phyloP scores from a whole-genome alignment of 1,140 invertebrate species.

The Drosophila rhopaloa region DNA sequence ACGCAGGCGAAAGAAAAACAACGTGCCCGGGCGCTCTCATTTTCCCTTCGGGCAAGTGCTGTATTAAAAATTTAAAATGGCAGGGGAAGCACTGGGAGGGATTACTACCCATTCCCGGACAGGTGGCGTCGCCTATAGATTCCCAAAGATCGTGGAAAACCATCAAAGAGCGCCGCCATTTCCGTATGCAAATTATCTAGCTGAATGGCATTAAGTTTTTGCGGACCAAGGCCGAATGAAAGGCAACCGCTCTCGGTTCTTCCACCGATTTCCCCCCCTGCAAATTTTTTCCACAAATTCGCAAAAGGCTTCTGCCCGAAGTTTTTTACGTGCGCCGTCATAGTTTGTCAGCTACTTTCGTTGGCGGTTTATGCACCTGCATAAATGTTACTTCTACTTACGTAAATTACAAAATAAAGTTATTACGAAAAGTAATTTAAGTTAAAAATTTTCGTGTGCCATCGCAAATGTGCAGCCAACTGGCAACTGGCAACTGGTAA shows the following conservation, averaged over 20 bases:
- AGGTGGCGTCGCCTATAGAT: slow-evolving; percentile 38
- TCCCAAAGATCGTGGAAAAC: slow-evolving; percentile 40
- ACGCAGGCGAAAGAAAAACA: slow-evolving; percentile 46
- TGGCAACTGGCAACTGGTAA: slow-evolving; percentile 58
- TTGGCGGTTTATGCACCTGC: slow-evolving; percentile 76
- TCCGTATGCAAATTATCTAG: slow-evolving; percentile 46
- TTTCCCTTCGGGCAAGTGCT: slow-evolving; percentile 41
- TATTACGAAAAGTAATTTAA: slow-evolving; percentile 83
- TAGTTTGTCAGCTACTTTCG: slow-evolving; percentile 81
- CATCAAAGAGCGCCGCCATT: slow-evolving; percentile 41
- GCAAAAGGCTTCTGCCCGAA: slow-evolving; percentile 71
- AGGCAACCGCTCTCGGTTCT: slow-evolving; percentile 1
- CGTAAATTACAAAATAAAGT: slow-evolving; percentile 83
- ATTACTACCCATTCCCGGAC: slow-evolving; percentile 15
- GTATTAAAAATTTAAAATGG: slow-evolving; percentile 55
- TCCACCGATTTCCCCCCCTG: background rate
- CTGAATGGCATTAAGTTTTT: slow-evolving; percentile 39
- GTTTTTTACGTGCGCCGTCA: slow-evolving; percentile 79
- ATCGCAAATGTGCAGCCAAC: slow-evolving; percentile 75
- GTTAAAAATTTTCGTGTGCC: slow-evolving; percentile 80
- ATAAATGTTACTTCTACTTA: slow-evolving; percentile 83
- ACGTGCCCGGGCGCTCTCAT: slow-evolving; percentile 19
- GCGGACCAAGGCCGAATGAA: slow-evolving; percentile 35
- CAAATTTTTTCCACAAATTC: slow-evolving; percentile 63
- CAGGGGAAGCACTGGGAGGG: slow-evolving; percentile 2